phyloP scores from a whole-genome alignment of 2,888 invertebrate genomes.

The Caenorhabditis doughertyi region DNA sequence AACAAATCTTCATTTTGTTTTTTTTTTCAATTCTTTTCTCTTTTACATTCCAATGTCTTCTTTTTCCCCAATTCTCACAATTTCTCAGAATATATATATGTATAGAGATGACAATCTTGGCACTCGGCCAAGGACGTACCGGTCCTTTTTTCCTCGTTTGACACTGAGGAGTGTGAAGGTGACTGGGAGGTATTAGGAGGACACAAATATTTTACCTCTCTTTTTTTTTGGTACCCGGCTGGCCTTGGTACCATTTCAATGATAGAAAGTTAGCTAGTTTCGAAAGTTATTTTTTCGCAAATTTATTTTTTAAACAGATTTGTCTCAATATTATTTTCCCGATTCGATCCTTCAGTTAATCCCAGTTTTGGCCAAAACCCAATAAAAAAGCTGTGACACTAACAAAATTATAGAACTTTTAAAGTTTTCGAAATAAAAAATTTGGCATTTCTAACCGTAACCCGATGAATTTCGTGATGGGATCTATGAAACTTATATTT shows the following conservation, averaged over 20 bases:
- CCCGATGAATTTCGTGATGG: background rate
- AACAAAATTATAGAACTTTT: background rate
- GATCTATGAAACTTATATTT: background rate
- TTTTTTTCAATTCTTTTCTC: background rate
- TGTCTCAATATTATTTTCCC: background rate
- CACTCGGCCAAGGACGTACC: slow-evolving; percentile 60
- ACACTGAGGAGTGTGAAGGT: background rate
- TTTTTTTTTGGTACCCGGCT: slow-evolving; percentile 1
- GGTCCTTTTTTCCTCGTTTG: background rate
- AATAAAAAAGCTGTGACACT: background rate
- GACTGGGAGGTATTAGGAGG: background rate
- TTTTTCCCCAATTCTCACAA: background rate
- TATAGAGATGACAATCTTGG: slow-evolving; percentile 52
- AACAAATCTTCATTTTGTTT: background rate
- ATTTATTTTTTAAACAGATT: background rate
- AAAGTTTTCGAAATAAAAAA: background rate
- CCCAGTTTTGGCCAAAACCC: background rate
- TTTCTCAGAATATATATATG: slow-evolving; percentile 18
- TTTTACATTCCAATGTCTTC: background rate
- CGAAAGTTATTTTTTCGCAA: background rate
- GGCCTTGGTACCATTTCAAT: slow-evolving; percentile 5
- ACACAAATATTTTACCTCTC: background rate
- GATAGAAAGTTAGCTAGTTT: background rate
- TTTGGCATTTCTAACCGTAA: background rate
- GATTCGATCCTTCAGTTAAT: background rate